Evolutionary conservation across 1,140 invertebrate genomes (phyloP), one percentile per base, ranked within the genome.

Genomic region (Laupala kohalensis): DNA sequence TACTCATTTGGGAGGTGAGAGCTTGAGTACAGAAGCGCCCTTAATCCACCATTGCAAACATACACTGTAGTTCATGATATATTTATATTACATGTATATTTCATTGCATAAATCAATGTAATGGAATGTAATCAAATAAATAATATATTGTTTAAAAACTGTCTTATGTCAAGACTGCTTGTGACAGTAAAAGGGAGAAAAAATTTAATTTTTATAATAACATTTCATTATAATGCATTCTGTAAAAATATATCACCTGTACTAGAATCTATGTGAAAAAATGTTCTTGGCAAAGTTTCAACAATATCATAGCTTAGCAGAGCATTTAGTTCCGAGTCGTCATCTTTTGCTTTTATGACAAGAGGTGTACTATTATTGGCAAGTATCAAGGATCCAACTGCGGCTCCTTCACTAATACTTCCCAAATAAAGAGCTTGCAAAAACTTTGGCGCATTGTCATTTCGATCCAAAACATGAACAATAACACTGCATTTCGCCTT

Each of bases 381-480:
- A 5, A 93, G 81, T 0, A 95, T 89, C 29, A 93, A 81, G 3
- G 89, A 90, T 23, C 87, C 88, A 66, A 89, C 83, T 3, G 83
- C 84, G 25, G 92, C 86, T 15, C 88, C 82, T 82, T 95, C 91
- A 74, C 86, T 87, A 26, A 94, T 85, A 77, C 84, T 82, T 23
- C 92, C 90, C 30, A 82, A 82, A 78, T 93, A 95, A 67, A 83
- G 78, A 2, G 81, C 81, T 76, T 89, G 84, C 12, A 87, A 76
- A 78, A 95, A 94, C 67, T 82, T 81, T 4, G 95, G 95, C n/a
- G 87, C 80, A 82, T 94, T 95, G 79, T 97, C 95, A 82, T 97
- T 93, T 74, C 83, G 85, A 79, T 92, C 92, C 69, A 92, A 80
- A 68, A 93, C 87, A 78, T 92, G 90, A 23, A 93, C 85, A n/a